Percentiles rank a stretch among this genome's conserved stretches.
These are phyloP conservation scores for Cephus sareptanus DNA, from an alignment of 2,888 invertebrate species.

Conservation along the genomic window DNA sequence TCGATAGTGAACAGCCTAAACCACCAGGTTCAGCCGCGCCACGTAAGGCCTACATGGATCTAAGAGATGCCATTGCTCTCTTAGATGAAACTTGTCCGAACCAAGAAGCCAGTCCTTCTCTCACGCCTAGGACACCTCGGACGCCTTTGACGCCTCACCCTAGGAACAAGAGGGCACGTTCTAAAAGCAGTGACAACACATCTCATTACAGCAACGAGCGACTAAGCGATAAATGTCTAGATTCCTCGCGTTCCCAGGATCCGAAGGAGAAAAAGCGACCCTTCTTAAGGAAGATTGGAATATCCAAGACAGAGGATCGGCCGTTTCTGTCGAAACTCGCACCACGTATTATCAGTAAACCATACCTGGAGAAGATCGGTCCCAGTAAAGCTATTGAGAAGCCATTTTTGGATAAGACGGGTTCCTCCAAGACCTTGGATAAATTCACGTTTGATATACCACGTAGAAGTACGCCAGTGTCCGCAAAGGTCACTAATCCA, in stretches of 20 bases:
- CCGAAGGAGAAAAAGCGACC: conserved; percentile 52
- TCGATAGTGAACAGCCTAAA: conserved; percentile 48
- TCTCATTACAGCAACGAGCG: conserved; percentile 60
- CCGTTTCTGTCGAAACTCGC: conserved; percentile 57
- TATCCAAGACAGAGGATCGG: conserved; percentile 60
- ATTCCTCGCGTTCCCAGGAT: conserved; percentile 30
- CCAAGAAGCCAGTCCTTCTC: conserved; percentile 55
- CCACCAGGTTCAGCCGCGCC: conserved; percentile 28
- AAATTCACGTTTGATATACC: conserved; percentile 56
- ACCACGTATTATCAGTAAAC: conserved; percentile 57
- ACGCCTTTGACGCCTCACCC: conserved; percentile 58
- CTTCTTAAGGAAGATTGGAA: conserved; percentile 60
- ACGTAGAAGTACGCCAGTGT: neutral
- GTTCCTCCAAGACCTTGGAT: conserved; percentile 57
- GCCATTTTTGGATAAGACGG: conserved; percentile 59
- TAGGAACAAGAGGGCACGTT: conserved; percentile 55
- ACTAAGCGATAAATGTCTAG: conserved; percentile 49
- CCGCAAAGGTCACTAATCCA: neutral
- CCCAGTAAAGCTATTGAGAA: conserved; percentile 59
- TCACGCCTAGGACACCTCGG: conserved; percentile 57
- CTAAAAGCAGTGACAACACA: conserved; percentile 63
- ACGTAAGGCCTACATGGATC: conserved; percentile 61
- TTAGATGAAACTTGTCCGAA: conserved; percentile 63
- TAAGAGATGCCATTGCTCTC: conserved; percentile 59
- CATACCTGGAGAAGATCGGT: conserved; percentile 61